Evolutionary conservation across 2,888 invertebrate genomes (phyloP), one percentile per base, ranked within the genome.

Genomic region (Melieria omissa): DNA sequence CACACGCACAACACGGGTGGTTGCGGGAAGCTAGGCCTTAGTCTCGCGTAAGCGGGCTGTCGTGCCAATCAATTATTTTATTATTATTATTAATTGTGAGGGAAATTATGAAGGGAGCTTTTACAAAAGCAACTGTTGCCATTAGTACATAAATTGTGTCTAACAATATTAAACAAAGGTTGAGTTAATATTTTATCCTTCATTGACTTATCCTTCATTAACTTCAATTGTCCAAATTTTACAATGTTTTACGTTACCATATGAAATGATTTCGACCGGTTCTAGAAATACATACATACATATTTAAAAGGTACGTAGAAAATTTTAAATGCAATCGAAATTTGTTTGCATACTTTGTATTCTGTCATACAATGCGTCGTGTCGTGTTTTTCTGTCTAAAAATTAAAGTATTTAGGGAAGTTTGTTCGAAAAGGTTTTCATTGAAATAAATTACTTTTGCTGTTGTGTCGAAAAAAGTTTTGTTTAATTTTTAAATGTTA

Each of bases 401-500:
- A 29, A 58, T 58, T 14, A 4, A 58, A 58, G 16, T 16, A 58
- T 41, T 58, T 29, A 58, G 10, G 54, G 4, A 5, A 8, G 49
- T 49, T 8, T n/a, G 12, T 52, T 52, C 52, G 52, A 52, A 52
- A 52, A 52, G 14, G 29, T 29, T 29, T 55, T 65, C 46, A 45
- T 29, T 65, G 16, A 65, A 65, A 67, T 10, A 16, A 49, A n/a
- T 14, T 44, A 14, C 6, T 42, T 10, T 52, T 67, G 6, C 12
- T 16, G 42, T 60, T n/a, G 16, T 6, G 12, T 14, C 67, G 64
- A 62, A 73, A 65, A 44, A 54, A 12, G 0, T 68, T 70, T 66
- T 65, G 45, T 49, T 5, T 49, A 65, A 68, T 63, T 58, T 70
- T 65, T 68, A 58, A 63, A 55, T 61, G 66, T 70, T 49, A 70